Percentiles rank a stretch among this genome's conserved stretches.
Conservation (phyloP, 2,888 invertebrate genomes). For the Lasioglossum villosulum region DNA sequence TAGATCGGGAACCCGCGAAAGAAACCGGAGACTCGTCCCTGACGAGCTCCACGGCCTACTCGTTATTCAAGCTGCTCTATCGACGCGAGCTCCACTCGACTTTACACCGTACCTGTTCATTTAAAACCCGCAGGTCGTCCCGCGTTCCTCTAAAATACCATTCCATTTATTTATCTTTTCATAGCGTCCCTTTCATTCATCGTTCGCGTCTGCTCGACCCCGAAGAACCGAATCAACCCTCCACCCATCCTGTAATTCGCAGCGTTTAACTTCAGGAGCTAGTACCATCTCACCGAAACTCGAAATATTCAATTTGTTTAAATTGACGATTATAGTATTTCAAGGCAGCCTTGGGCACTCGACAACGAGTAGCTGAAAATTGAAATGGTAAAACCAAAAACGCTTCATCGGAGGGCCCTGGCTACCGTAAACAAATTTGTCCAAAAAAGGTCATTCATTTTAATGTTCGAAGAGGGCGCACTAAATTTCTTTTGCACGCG, state of each 20-base stretch:
- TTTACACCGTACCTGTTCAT: background rate
- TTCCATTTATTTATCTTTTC: background rate
- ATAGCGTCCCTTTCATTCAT: background rate
- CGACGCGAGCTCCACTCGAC: background rate
- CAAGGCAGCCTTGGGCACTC: too few species aligned
- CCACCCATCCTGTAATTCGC: background rate
- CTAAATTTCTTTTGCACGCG: too few species aligned
- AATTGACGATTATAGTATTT: background rate
- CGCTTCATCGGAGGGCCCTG: too few species aligned
- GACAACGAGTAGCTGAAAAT: too few species aligned
- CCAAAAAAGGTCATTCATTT: too few species aligned
- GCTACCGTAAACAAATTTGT: too few species aligned
- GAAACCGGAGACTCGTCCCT: constrained; percentile 5
- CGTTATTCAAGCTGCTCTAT: background rate
- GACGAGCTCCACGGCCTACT: background rate
- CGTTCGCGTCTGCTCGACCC: background rate
- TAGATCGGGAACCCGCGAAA: background rate
- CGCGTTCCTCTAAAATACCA: background rate
- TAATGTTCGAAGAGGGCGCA: too few species aligned
- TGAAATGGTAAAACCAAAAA: too few species aligned
- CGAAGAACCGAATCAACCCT: background rate
- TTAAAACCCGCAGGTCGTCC: background rate
- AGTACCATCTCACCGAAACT: background rate
- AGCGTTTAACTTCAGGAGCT: background rate
- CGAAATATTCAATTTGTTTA: background rate